These are phyloP conservation scores for Sphecodes monilicornis DNA, from an alignment of 2,888 invertebrate species.

Conservation along the genomic window DNA sequence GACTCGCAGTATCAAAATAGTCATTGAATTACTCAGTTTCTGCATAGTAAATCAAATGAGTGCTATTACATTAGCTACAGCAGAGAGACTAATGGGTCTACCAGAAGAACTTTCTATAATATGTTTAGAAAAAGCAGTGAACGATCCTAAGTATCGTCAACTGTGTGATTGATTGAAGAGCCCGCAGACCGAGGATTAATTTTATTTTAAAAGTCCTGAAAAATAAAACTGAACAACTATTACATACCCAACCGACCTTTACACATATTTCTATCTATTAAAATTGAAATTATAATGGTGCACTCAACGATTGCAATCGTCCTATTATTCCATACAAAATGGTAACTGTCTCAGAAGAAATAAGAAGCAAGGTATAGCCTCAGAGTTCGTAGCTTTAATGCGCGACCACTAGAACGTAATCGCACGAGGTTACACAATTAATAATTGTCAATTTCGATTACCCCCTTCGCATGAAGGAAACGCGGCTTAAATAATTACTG, in stretches of 20 bases:
- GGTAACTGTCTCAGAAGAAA: background rate
- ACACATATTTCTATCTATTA: background rate
- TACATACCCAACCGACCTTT: too few relatives aligned
- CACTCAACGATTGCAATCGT: background rate
- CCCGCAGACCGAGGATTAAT: too few relatives aligned
- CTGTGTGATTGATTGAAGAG: too few relatives aligned
- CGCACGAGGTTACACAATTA: background rate
- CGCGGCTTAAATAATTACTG: background rate
- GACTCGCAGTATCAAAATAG: background rate
- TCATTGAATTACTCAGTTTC: background rate
- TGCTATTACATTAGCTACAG: background rate
- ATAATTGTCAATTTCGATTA: conserved; percentile 3
- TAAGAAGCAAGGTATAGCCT: background rate
- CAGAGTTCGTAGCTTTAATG: background rate
- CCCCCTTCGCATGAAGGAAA: background rate
- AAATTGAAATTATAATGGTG: background rate
- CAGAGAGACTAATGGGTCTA: too few relatives aligned
- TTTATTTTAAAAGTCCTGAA: too few relatives aligned
- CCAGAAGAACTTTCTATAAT: too few relatives aligned
- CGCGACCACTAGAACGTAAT: background rate
- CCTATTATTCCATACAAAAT: background rate
- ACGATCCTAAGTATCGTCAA: too few relatives aligned
- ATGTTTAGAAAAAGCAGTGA: too few relatives aligned
- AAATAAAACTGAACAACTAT: too few relatives aligned
- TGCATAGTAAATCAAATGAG: background rate